Percentiles rank a stretch among this genome's conserved stretches.
These are phyloP conservation scores for Eurystomus glaucurus DNA, from an alignment of 2,797 vertebrate genomes.

Conservation along the genomic window DNA sequence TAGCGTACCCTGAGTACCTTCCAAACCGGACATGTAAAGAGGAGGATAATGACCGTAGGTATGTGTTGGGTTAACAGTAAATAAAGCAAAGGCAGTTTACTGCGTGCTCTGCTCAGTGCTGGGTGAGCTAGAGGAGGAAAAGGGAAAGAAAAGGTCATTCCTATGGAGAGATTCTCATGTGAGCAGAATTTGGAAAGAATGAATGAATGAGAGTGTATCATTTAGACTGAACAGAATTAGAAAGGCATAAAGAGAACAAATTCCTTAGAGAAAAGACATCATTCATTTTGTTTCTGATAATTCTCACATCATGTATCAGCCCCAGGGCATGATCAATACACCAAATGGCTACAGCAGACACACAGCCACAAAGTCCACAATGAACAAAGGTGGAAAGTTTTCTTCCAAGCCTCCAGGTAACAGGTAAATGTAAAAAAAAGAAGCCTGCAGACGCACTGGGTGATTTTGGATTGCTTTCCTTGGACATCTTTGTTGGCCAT, in stretches of 20 bases:
- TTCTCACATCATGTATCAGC: accelerated
- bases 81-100: not conserved
- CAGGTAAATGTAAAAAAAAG: not conserved
- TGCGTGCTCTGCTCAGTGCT: not conserved
- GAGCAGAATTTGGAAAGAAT: not conserved
- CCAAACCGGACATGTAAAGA: accelerated
- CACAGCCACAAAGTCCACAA: not conserved
- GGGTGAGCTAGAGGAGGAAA: not conserved
- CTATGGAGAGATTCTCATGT: not conserved
- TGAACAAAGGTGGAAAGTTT: accelerated
- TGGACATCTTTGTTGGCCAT: not conserved
- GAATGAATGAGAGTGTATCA: not conserved
- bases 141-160: not conserved
- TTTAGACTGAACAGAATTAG: not conserved
- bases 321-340: accelerated
- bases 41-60: not conserved
- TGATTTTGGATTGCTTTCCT: not conserved
- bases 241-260: not conserved
- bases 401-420: not conserved
- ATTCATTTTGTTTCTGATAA: not conserved
- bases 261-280: not conserved
- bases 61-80: not conserved
- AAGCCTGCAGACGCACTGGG: not conserved
- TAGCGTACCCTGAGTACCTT: not conserved
- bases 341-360: not conserved